A percentile compares a stretch with the other conserved stretches of the same genome.
Conservation (phyloP, 2,113 vertebrate species). For the Triplophysa tibetana region DNA sequence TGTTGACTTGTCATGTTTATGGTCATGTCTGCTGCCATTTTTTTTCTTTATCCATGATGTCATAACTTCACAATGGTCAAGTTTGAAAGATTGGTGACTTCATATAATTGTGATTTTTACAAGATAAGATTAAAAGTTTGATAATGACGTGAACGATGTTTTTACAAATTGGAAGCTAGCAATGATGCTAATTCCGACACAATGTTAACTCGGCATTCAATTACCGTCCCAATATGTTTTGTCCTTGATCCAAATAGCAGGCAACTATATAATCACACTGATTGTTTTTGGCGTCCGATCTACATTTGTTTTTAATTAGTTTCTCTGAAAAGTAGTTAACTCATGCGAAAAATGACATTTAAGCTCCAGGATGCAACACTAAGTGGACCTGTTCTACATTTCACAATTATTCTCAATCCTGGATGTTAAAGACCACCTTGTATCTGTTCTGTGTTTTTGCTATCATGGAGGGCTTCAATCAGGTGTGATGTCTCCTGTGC, state of each 20-base stretch:
- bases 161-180: not conserved
- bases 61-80: not conserved
- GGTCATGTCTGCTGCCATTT: not conserved
- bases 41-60: not conserved
- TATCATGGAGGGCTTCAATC: conserved; percentile 32
- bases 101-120: not conserved
- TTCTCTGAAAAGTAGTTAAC: not conserved
- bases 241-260: conserved; percentile 43
- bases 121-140: not conserved
- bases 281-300: conserved; percentile 41
- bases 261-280: conserved; percentile 26
- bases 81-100: not conserved
- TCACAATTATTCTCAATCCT: conserved; percentile 14
- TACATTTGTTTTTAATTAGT: not conserved
- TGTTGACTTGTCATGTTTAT: no score
- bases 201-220: not conserved
- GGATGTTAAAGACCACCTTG: conserved; percentile 46
- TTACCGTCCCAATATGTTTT: conserved; percentile 1
- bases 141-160: not conserved
- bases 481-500: conserved; percentile 51
- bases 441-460: conserved; percentile 41
- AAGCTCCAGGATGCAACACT: conserved; percentile 16
- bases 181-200: not conserved
- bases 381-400: not conserved
- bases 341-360: conserved; percentile 4